These are phyloP conservation scores for Anarhynchus alexandrinus DNA, from an alignment of 2,113 vertebrate genomes.

Conservation along the genomic window DNA sequence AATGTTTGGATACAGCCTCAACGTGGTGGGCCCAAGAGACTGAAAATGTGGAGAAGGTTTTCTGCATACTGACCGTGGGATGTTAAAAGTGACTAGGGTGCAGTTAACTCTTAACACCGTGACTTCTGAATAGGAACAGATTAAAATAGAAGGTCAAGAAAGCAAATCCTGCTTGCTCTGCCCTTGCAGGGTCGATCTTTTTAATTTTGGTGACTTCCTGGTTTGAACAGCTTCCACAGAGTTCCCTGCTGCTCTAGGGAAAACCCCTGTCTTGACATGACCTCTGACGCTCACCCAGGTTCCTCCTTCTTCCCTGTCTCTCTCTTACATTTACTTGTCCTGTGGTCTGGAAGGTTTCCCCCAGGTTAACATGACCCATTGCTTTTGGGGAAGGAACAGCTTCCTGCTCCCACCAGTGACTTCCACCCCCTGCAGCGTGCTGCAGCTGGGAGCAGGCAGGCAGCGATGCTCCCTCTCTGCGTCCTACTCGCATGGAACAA, in stretches of 20 bases:
- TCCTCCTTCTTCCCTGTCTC: background rate
- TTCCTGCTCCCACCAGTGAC: background rate
- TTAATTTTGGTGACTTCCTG: background rate
- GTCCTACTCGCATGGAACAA: background rate
- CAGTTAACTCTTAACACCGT: background rate
- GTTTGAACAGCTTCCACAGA: background rate
- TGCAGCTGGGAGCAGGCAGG: background rate
- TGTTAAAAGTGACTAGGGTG: background rate
- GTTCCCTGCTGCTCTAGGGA: background rate
- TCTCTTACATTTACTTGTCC: background rate
- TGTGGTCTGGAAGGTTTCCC: background rate
- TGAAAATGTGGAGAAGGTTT: background rate
- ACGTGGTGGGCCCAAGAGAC: background rate
- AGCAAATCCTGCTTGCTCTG: background rate
- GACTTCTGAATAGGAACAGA: background rate
- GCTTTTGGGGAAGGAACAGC: background rate
- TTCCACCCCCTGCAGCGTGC: accelerated
- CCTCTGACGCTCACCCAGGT: background rate
- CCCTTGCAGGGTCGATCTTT: background rate
- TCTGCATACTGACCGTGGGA: background rate
- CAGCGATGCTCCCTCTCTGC: background rate
- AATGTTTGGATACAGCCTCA: background rate
- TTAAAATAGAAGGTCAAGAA: background rate
- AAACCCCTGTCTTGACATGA: background rate
- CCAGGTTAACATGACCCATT: accelerated